phyloP scores from a whole-genome alignment of 2,888 invertebrate genomes.

The Chesias legatella region DNA sequence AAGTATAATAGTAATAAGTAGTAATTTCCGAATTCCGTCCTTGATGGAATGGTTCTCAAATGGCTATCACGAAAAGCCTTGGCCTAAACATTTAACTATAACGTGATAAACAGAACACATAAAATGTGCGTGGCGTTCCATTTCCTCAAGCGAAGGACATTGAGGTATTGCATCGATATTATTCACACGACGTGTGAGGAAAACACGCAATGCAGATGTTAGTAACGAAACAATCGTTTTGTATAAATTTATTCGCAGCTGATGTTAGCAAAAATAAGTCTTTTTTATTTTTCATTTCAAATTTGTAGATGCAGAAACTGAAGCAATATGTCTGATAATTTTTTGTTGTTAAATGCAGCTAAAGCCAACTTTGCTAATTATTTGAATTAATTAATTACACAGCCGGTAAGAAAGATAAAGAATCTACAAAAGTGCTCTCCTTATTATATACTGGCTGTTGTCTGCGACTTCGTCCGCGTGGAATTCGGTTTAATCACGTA shows the following conservation, averaged over 20 bases:
- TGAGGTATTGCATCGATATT: slow-evolving; percentile 13
- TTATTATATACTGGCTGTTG: no score
- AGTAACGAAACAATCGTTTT: not conserved
- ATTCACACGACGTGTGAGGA: slow-evolving; percentile 4
- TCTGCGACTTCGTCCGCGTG: no score
- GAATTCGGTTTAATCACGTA: no score
- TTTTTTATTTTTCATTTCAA: no score
- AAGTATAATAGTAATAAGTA: not conserved
- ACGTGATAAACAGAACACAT: slow-evolving; percentile 6
- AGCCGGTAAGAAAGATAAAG: no score
- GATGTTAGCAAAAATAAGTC: no score
- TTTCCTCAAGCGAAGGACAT: slow-evolving; percentile 20
- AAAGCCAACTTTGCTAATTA: no score
- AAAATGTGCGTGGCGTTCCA: slow-evolving; percentile 10
- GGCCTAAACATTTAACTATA: slow-evolving; percentile 12
- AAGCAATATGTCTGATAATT: no score
- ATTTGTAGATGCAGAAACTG: no score
- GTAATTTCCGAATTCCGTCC: slow-evolving; percentile 9
- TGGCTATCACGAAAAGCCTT: slow-evolving; percentile 16
- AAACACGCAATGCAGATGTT: slow-evolving; percentile 23
- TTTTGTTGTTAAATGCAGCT: no score
- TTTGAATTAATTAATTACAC: no score
- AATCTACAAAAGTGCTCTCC: no score
- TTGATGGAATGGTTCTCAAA: slow-evolving; percentile 3
- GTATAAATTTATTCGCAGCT: not conserved